These are phyloP conservation scores for Talpa occidentalis DNA, from an alignment of 2,113 vertebrate genomes.

Conservation along the genomic window DNA sequence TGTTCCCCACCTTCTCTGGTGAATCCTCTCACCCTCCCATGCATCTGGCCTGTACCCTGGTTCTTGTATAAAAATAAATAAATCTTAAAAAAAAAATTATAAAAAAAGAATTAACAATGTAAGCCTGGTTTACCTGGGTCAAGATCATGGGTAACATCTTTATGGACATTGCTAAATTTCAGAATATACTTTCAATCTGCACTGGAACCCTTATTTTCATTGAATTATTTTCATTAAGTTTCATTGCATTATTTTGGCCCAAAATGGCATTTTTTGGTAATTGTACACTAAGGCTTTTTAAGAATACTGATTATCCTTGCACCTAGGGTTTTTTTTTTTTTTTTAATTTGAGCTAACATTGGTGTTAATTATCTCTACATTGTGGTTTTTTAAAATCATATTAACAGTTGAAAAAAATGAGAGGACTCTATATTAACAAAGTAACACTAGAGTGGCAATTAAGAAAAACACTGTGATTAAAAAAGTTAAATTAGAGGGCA, in stretches of 20 bases:
- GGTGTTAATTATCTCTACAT: constrained; percentile 44
- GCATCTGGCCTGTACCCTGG: too few species aligned
- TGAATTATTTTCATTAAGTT: neutral
- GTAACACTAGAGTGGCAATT: constrained; percentile 48
- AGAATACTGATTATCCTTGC: neutral
- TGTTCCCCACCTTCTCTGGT: too few species aligned
- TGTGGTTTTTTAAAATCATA: constrained; percentile 20
- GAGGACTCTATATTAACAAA: neutral
- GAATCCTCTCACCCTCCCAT: too few species aligned
- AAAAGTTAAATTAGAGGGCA: constrained; percentile 78
- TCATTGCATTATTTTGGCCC: neutral
- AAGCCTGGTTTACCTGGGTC: neutral
- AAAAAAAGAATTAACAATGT: neutral
- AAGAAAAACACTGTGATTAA: constrained; percentile 65
- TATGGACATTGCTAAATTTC: neutral
- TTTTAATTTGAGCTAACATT: constrained; percentile 41
- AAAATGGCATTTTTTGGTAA: neutral
- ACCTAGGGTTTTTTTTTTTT: constrained; percentile 18
- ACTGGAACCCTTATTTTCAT: neutral
- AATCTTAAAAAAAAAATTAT: too few species aligned
- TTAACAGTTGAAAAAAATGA: neutral
- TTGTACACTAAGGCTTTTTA: neutral
- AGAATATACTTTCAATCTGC: neutral
- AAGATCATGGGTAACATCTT: neutral
- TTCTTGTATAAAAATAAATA: too few species aligned